Evolutionary conservation across 2,797 vertebrate species (phyloP), one percentile per base, ranked within the genome.

Genomic region (Rhinella marina): DNA sequence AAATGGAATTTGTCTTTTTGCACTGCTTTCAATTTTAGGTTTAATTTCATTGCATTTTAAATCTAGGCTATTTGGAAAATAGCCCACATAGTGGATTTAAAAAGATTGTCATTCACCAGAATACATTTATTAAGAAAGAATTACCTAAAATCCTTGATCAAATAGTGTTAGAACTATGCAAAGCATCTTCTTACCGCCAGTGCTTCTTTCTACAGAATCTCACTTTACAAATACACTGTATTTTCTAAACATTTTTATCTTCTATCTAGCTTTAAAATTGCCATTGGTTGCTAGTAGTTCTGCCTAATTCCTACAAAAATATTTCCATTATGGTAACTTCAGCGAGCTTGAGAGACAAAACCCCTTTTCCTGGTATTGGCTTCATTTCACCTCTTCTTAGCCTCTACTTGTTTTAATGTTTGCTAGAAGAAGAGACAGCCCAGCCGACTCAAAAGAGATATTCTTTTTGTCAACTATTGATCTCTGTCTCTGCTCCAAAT

Each of bases 391-490:
- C 92, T 94, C 93, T 94, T 93, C 91, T 95, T 91, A 93, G 92
- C 89, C 90, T 88, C 83, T 88, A 90, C 90, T 94, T 94, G 93
- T 93, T 94, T 95, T 94, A 93, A 94, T 94, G 92, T 95, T 94
- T 93, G 93, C 92, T 92, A 94, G 93, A 92, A 93, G 93, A 91
- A 93, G 90, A 95, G 95, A 94, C 94, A 93, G 94, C 88, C 90
- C 93, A 93, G 94, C 94, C 93, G 94, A 94, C 94, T 95, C 93
- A 93, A 94, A 95, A 94, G 90, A 95, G 93, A 93, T 93, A 94
- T 93, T 94, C 92, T 95, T 96, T 95, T 94, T 94, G 94, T 93
- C 93, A 95, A 94, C 94, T 96, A 96, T 96, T 96, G 95, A 96
- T 96, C 94, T 94, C 93, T 92, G 93, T 95, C 95, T 93, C 94